Conservation (phyloP, 30 jellyfish, hydroid and myxozoan species). For the Aurelia aurita region DNA sequence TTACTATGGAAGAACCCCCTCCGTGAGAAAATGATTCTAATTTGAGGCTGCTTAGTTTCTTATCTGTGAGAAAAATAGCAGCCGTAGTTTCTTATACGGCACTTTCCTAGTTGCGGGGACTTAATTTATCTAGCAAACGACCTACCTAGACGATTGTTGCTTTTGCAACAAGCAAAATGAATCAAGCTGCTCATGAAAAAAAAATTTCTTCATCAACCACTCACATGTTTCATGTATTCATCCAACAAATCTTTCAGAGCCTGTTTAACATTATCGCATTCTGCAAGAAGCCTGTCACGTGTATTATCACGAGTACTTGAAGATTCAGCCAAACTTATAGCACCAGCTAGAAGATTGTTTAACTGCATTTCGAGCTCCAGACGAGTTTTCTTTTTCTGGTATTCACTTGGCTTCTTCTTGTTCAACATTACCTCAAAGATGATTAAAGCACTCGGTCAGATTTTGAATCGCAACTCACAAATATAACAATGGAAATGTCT, state of each 20-base stretch:
- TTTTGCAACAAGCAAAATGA: too few relatives aligned
- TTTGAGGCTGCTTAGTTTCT: too few relatives aligned
- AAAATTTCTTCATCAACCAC: neutral
- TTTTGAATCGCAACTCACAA: too few relatives aligned
- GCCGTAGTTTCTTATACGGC: too few relatives aligned
- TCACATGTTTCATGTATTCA: constrained; percentile 85
- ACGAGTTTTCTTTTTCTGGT: constrained; percentile 69
- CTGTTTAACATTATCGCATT: constrained; percentile 76
- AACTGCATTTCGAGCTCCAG: constrained; percentile 68
- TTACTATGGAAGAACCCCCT: too few relatives aligned
- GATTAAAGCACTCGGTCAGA: too few relatives aligned
- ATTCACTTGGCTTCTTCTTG: constrained; percentile 82
- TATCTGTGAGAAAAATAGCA: too few relatives aligned
- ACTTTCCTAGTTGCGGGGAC: too few relatives aligned
- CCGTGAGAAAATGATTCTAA: too few relatives aligned
- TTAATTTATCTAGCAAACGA: too few relatives aligned
- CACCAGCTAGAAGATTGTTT: constrained; percentile 82
- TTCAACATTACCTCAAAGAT: constrained; percentile 13
- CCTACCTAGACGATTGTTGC: too few relatives aligned
- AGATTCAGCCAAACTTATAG: constrained; percentile 86
- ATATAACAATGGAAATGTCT: too few relatives aligned
- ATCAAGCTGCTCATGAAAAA: neutral
- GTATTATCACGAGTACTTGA: constrained; percentile 88
- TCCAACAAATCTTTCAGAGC: constrained; percentile 82
- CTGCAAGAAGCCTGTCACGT: constrained; percentile 81